These are phyloP conservation scores for Sander lucioperca DNA, from an alignment of 2,113 vertebrate genomes.

Conservation along the genomic window DNA sequence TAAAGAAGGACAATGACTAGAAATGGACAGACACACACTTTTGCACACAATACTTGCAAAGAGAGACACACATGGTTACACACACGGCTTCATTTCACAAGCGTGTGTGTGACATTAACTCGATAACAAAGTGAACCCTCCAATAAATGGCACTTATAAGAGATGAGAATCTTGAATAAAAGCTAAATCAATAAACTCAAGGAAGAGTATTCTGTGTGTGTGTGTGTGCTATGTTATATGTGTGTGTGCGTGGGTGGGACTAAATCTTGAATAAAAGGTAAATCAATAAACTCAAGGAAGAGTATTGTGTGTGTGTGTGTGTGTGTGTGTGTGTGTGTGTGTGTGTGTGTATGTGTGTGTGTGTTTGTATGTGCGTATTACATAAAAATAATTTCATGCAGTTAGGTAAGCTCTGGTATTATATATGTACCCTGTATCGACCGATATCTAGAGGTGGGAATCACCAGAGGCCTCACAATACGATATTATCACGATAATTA, in stretches of 20 bases:
- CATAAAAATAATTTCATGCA: too few species aligned
- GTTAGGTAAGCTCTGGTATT: too few species aligned
- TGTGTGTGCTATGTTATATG: background rate
- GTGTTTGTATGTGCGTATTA: too few species aligned
- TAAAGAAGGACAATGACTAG: slow-evolving; percentile 24
- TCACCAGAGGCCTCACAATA: too few species aligned
- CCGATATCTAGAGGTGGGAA: too few species aligned
- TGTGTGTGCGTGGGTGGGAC: slow-evolving; percentile 3
- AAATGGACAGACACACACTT: slow-evolving; percentile 14
- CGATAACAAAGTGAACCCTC: slow-evolving; percentile 26
- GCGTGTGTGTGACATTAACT: slow-evolving; percentile 23
- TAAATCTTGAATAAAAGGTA: slow-evolving; percentile 52
- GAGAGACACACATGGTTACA: background rate
- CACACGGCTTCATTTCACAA: slow-evolving; percentile 1
- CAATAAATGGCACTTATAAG: slow-evolving; percentile 46
- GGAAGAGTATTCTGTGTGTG: slow-evolving; percentile 24
- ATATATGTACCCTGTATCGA: too few species aligned
- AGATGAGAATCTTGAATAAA: slow-evolving; percentile 60
- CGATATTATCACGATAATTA: too few species aligned
- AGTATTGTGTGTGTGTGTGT: background rate
- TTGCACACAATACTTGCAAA: slow-evolving; percentile 19
- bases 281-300: slow-evolving; percentile 70
- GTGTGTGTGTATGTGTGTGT: slow-evolving; percentile 19
- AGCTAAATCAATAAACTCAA: slow-evolving; percentile 69
- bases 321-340: background rate